Conservation (phyloP, 1,140 invertebrate genomes). For the Ceratina japonica region DNA sequence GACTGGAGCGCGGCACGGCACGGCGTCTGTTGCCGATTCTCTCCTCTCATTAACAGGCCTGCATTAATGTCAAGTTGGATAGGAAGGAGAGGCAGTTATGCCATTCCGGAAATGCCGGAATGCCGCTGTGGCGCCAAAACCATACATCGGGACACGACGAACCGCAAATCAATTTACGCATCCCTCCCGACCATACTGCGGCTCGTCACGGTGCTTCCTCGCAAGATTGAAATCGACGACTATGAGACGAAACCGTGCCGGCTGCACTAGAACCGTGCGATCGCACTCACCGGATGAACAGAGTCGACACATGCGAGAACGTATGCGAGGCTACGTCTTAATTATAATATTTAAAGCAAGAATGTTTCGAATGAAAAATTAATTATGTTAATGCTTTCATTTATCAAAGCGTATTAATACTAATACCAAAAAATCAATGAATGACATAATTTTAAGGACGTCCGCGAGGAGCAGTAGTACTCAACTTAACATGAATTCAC, state of each 20-base stretch:
- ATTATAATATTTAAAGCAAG: too few species aligned
- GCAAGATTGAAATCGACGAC: slow-evolving; percentile 57
- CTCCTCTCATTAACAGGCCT: slow-evolving; percentile 64
- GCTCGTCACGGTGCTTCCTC: slow-evolving; percentile 46
- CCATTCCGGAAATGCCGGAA: slow-evolving; percentile 73
- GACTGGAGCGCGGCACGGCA: slow-evolving; percentile 16
- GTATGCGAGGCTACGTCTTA: background rate
- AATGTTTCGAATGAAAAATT: too few species aligned
- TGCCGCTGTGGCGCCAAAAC: slow-evolving; percentile 66
- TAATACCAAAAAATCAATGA: too few species aligned
- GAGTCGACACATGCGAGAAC: background rate
- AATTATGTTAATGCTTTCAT: too few species aligned
- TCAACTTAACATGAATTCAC: too few species aligned
- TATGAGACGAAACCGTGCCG: slow-evolving; percentile 37
- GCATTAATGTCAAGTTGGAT: slow-evolving; percentile 61
- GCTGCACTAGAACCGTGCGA: slow-evolving; percentile 40
- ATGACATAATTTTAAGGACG: too few species aligned
- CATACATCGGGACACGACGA: slow-evolving; percentile 61
- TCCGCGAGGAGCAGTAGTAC: too few species aligned
- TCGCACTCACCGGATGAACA: slow-evolving; percentile 33
- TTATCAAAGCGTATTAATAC: too few species aligned
- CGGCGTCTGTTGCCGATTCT: slow-evolving; percentile 53
- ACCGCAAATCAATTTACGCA: slow-evolving; percentile 72
- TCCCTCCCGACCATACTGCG: slow-evolving; percentile 33
- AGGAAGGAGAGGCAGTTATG: slow-evolving; percentile 60